phyloP scores from a whole-genome alignment of 2,888 invertebrate species.

The Eudemis profundana region DNA sequence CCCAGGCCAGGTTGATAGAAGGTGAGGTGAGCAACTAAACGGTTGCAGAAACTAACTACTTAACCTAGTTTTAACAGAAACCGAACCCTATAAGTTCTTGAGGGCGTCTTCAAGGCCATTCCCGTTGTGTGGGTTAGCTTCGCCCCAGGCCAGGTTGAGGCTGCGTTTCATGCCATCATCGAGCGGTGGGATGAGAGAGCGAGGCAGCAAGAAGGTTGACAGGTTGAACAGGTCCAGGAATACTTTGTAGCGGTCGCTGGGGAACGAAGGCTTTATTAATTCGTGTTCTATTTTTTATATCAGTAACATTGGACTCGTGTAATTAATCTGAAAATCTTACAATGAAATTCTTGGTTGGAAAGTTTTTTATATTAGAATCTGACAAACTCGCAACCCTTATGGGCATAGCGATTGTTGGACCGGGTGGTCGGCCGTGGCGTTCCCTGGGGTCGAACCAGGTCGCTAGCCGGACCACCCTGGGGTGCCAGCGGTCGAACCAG shows the following conservation, averaged over 20 bases:
- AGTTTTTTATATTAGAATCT: too few relatives aligned
- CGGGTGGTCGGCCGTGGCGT: too few relatives aligned
- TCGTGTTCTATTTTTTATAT: not conserved
- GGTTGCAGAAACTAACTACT: not conserved
- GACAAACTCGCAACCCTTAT: too few relatives aligned
- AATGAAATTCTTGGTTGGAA: too few relatives aligned
- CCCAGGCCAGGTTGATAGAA: too few relatives aligned
- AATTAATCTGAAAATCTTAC: too few relatives aligned
- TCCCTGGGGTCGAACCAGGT: too few relatives aligned
- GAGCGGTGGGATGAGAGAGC: constrained; percentile 95
- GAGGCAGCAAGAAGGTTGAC: constrained; percentile 97
- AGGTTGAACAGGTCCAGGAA: constrained; percentile 99
- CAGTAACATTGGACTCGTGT: too few relatives aligned
- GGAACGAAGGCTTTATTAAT: constrained; percentile 55
- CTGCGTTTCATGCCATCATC: constrained; percentile 92
- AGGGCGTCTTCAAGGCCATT: constrained; percentile 57
- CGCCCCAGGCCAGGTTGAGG: constrained; percentile 86
- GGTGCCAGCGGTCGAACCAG: too few relatives aligned
- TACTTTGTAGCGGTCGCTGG: constrained; percentile 98
- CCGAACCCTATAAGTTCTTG: constrained; percentile 49
- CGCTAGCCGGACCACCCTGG: too few relatives aligned
- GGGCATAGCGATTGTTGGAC: too few relatives aligned
- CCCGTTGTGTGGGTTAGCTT: constrained; percentile 52
- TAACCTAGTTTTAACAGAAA: too few relatives aligned
- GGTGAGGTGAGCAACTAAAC: not conserved